phyloP scores from a whole-genome alignment of 2,113 vertebrate genomes.

The Caranx melampygus region DNA sequence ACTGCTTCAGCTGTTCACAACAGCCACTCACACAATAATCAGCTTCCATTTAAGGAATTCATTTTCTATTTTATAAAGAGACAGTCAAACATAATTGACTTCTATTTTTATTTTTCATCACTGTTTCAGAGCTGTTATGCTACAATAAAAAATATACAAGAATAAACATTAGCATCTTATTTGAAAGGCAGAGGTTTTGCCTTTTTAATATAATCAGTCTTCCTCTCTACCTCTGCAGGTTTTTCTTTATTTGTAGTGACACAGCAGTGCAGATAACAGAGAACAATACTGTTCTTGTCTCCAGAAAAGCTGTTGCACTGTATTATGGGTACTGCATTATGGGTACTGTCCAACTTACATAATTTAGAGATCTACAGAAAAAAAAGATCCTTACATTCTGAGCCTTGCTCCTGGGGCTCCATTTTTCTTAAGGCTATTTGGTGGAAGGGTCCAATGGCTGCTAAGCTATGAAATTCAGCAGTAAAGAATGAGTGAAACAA shows the following conservation, averaged over 20 bases:
- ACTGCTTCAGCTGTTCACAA: not conserved
- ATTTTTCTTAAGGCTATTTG: not conserved
- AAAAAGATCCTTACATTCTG: not conserved
- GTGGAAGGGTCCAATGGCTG: not conserved
- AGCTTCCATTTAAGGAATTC: not conserved
- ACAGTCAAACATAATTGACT: not conserved
- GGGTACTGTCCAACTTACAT: not conserved
- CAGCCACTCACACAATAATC: not conserved
- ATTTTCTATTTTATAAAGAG: not conserved
- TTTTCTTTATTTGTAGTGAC: not conserved
- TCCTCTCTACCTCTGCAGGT: not conserved
- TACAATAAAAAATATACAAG: too few relatives aligned
- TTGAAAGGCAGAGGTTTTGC: not conserved
- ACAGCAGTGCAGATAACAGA: not conserved
- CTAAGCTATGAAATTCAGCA: slow-evolving; percentile 12
- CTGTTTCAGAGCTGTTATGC: too few relatives aligned
- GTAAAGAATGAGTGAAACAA: slow-evolving; percentile 10
- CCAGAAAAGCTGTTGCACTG: not conserved
- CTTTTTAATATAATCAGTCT: not conserved
- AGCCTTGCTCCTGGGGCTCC: not conserved
- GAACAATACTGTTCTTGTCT: not conserved
- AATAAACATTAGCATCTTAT: not conserved
- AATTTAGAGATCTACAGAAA: not conserved
- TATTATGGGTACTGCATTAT: not conserved
- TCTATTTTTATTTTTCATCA: too few relatives aligned